These are phyloP conservation scores for Saccostrea echinata DNA, from an alignment of 1,140 invertebrate genomes.

Conservation along the genomic window DNA sequence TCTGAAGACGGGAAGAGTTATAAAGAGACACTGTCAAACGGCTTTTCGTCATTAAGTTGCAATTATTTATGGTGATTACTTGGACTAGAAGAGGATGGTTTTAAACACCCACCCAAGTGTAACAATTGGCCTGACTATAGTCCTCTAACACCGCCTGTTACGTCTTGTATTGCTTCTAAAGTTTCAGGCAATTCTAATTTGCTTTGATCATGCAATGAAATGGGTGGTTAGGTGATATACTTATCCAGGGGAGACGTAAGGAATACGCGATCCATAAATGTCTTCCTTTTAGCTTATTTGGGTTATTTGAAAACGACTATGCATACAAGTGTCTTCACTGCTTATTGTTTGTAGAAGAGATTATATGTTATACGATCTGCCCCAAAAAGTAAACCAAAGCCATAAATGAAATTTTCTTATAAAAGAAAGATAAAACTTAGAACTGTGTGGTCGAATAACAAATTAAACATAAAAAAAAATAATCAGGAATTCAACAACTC, in stretches of 20 bases:
- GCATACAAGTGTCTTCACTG: neutral
- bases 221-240: slow-evolving; percentile 27
- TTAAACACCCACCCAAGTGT: slow-evolving; percentile 38
- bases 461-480: slow-evolving; percentile 15
- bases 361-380: slow-evolving; percentile 33
- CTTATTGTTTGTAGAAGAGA: slow-evolving; percentile 24
- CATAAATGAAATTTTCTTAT: slow-evolving; percentile 26
- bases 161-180: slow-evolving; percentile 2
- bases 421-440: slow-evolving; percentile 9
- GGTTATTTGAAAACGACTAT: slow-evolving; percentile 29
- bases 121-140: slow-evolving; percentile 3
- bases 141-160: neutral
- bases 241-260: slow-evolving; percentile 13
- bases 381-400: slow-evolving; percentile 30
- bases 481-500: slow-evolving; percentile 3
- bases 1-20: slow-evolving; percentile 30
- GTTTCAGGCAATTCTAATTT: slow-evolving; percentile 31
- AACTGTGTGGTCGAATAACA: slow-evolving; percentile 32
- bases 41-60: slow-evolving; percentile 38
- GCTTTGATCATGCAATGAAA: slow-evolving; percentile 37
- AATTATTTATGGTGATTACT: slow-evolving; percentile 39
- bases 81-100: slow-evolving; percentile 30
- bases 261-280: slow-evolving; percentile 36
- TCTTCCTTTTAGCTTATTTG: slow-evolving; percentile 6
- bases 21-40: slow-evolving; percentile 34